Evolutionary conservation across 2,888 invertebrate species (phyloP), one percentile per base, ranked within the genome.

Genomic region (Limnephilus rhombicus): DNA sequence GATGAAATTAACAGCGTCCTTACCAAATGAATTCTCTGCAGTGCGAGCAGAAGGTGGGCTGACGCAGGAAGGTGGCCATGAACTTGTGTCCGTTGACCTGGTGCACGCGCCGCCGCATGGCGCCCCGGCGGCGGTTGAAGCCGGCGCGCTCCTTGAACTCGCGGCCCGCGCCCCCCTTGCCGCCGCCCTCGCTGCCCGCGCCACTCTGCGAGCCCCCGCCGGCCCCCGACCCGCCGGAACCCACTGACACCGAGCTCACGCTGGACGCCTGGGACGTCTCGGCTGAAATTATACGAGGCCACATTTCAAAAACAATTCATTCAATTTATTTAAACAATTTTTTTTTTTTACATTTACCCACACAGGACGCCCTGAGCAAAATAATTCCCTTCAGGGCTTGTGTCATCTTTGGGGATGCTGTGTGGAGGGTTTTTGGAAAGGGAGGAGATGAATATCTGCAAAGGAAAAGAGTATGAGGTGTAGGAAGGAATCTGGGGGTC

Each of bases 11-110:
- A 45, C 45, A 53, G 37, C 29, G 31, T 49, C 81, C 97, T 96
- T 95, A 99, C 99, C 99, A 99, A 95, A 99, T 99, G 96, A 99
- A 99, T 96, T 99, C 99, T 94, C 98, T 98, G 96, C 99, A 99
- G 96, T 99, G 99, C 95, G 99, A 99, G 97, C 99, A 99, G 97
- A 99, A 99, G 94, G 99, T 99, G 94, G 99, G 99, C 96, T 99
- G 99, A 90, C 99, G 97, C 94, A 99, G 97, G 96, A 99, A 99
- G 94, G 99, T 99, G 94, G 99, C 99, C 99, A 99, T 99, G 96
- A 99, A 99, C 96, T 99, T 99, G 97, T 99, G 99, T 88, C 99
- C 99, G 96, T 98, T 99, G 94, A 98, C 98, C 97, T 99, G 99
- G 96, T 99, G 99, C 94, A 99, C 99, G 94, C 99, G 97, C 93